These are phyloP conservation scores for Scomberomorus guttatus DNA, from an alignment of 2,797 vertebrate genomes.

Conservation along the genomic window DNA sequence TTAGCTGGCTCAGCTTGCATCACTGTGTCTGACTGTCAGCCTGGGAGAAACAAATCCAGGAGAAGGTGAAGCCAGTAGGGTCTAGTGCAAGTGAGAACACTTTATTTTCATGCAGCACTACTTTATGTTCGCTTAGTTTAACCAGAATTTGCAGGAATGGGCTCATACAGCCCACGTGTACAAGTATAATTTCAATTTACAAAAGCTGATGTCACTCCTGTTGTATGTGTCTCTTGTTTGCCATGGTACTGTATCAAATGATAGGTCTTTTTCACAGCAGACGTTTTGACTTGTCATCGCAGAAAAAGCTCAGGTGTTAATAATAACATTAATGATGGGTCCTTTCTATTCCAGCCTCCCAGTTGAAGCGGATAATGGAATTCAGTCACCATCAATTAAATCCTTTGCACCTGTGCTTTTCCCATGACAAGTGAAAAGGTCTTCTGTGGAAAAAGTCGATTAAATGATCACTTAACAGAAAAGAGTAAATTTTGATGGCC, in stretches of 20 bases:
- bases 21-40: conserved; percentile 41
- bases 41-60: conserved; percentile 28
- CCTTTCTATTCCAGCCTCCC: too few relatives aligned
- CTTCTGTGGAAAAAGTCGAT: too few relatives aligned
- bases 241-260: neutral
- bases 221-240: neutral
- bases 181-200: neutral
- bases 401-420: too few relatives aligned
- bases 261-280: too few relatives aligned
- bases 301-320: too few relatives aligned
- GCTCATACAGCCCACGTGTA: neutral
- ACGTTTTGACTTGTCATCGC: too few relatives aligned
- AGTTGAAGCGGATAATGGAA: too few relatives aligned
- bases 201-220: neutral
- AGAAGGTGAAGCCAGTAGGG: conserved; percentile 20
- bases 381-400: too few relatives aligned
- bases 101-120: conserved; percentile 17
- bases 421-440: too few relatives aligned
- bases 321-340: too few relatives aligned
- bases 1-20: conserved; percentile 38
- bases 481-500: too few relatives aligned
- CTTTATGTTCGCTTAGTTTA: conserved; percentile 1
- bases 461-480: too few relatives aligned
- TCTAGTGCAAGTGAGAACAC: neutral
- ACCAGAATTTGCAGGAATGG: neutral